A percentile compares a stretch with the other conserved stretches of the same genome.
phyloP scores from a whole-genome alignment of 2,113 vertebrate species.

The Vimba vimba region DNA sequence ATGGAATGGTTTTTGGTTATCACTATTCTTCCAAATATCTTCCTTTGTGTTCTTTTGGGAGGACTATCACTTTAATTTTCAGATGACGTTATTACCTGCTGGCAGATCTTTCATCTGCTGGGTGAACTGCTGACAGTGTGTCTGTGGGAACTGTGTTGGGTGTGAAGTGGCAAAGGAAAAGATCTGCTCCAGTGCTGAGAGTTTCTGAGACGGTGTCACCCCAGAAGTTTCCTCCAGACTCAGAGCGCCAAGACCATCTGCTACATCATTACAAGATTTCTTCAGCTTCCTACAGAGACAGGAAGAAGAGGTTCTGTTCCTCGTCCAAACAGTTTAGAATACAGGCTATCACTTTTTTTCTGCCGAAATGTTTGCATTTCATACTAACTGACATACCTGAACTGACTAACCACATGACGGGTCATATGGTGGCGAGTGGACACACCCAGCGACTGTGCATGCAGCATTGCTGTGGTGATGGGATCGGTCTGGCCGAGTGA shows the following conservation, averaged over 20 bases:
- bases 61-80: no score
- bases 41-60: no score
- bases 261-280: slow-evolving; percentile 70
- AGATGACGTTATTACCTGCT: slow-evolving; percentile 68
- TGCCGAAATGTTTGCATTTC: not conserved
- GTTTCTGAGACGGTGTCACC: slow-evolving; percentile 50
- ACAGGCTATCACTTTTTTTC: not conserved
- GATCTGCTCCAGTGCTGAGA: slow-evolving; percentile 76
- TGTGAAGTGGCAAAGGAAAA: slow-evolving; percentile 77
- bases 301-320: not conserved
- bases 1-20: no score
- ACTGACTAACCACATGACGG: slow-evolving; percentile 76
- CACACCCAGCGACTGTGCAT: slow-evolving; percentile 83
- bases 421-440: slow-evolving; percentile 85
- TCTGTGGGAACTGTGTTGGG: slow-evolving; percentile 64
- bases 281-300: slow-evolving; percentile 79
- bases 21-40: no score
- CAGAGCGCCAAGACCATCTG: slow-evolving; percentile 75
- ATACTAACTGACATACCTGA: slow-evolving; percentile 73
- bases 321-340: not conserved
- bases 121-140: slow-evolving; percentile 71
- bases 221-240: slow-evolving; percentile 70
- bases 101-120: slow-evolving; percentile 80
- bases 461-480: slow-evolving; percentile 80
- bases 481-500: slow-evolving; percentile 75